Base-by-base conservation (phyloP, 2,113 vertebrate genomes). In the Isurus oxyrinchus region DNA sequence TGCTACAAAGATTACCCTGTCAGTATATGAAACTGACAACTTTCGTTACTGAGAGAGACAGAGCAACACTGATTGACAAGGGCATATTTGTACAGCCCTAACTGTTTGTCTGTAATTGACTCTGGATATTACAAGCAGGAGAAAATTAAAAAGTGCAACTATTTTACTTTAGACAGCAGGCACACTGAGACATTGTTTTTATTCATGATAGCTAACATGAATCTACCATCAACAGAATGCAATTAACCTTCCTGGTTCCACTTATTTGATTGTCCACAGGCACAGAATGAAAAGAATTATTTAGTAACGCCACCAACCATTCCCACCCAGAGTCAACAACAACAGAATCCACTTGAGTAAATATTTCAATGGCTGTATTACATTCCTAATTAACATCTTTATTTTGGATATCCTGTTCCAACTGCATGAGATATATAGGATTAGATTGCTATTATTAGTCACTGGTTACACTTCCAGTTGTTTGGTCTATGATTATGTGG, bases 221-320 rank as follows among this genome's bases (percentile, higher is more conserved):
- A n/a, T 94, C 10, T n/a, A 53, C 31, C 63, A 3, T 67, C 40
- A 27, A 49, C 57, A 25, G 57, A 66, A 95, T 53, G 66, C n/a
- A 67, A 95, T 95, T 69, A 95, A 95, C 23, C 19, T 95, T 95
- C 63, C 63, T 49, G 40, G 44, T 69, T 95, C 44, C 40, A 66
- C 2, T 25, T 23, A 95, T n/a, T 16, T 14, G 40, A 69, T 44
- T 95, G 66, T 95, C 44, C 94, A 66, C 94, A 23, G 66, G 94
- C 13, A 95, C 63, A 95, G 23, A 49, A 27, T 69, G 23, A 90
- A 25, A 53, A 25, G 2, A 53, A 53, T 90, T 90, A 27, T 21
- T 95, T 53, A 53, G 19, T 95, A 53, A 95, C 63, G 31, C 40
- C 63, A 49, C n/a, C 63, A 19, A 0, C 81, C 81, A 86, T 49